phyloP scores from a whole-genome alignment of 2,888 invertebrate genomes.

The Dascillus cervinus region DNA sequence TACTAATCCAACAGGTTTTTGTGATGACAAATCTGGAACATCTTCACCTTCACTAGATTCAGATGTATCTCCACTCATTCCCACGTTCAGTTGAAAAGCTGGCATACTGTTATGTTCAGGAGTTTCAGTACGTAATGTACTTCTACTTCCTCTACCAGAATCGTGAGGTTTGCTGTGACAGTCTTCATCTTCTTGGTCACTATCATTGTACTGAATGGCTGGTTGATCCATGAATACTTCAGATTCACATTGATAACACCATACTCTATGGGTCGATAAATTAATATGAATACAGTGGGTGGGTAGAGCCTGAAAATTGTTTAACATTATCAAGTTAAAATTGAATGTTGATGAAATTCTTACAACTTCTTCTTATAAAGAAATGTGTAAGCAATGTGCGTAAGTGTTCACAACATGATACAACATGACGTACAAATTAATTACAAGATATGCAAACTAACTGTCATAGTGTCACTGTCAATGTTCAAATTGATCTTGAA shows the following conservation, averaged over 20 bases:
- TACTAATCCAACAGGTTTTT: constrained; percentile 63
- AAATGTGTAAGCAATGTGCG: no score
- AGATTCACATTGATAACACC: constrained; percentile 81
- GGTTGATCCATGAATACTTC: constrained; percentile 59
- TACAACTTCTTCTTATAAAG: no score
- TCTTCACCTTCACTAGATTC: constrained; percentile 42
- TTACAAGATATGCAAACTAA: no score
- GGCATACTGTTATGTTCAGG: constrained; percentile 19
- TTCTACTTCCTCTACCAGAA: constrained; percentile 35
- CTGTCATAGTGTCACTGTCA: no score
- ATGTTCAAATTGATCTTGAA: no score
- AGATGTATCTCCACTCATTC: constrained; percentile 39
- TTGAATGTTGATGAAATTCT: no score
- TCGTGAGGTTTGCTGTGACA: constrained; percentile 26
- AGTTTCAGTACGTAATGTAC: constrained; percentile 27
- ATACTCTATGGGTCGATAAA: constrained; percentile 72
- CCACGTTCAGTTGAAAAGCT: constrained; percentile 26
- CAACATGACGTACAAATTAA: no score
- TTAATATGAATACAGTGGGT: constrained; percentile 84
- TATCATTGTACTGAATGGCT: constrained; percentile 20
- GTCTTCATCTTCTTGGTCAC: constrained; percentile 29
- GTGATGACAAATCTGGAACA: constrained; percentile 36
- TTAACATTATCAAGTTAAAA: no score
- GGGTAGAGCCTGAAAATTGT: no score
- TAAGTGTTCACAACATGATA: no score